Conservation (phyloP, 2,797 vertebrate species). For the Varecia variegata region DNA sequence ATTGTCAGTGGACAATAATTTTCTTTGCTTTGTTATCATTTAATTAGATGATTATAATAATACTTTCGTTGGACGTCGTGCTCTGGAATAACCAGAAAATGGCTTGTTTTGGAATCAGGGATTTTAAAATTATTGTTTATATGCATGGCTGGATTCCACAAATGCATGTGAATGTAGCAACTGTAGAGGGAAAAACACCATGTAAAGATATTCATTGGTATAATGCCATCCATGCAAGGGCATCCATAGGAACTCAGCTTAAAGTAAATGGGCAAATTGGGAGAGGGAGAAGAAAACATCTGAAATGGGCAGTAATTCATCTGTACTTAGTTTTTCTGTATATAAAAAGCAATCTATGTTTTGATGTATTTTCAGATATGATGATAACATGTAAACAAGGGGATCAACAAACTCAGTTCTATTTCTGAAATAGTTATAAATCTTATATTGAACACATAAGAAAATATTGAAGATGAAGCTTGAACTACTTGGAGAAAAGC, state of each 20-base stretch:
- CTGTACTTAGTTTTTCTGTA: not conserved
- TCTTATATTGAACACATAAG: not conserved
- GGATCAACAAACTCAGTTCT: not conserved
- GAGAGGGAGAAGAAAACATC: not conserved
- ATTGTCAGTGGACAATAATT: not conserved
- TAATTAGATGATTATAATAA: conserved; percentile 62
- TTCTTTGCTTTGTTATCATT: conserved; percentile 53
- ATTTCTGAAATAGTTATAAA: not conserved
- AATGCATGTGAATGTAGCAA: not conserved
- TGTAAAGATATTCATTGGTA: conserved; percentile 35
- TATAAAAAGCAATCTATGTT: not conserved
- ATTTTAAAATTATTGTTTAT: conserved; percentile 54
- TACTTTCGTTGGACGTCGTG: not conserved
- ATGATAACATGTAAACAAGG: not conserved
- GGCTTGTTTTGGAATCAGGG: not conserved
- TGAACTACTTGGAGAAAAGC: not conserved
- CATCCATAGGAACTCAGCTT: not conserved
- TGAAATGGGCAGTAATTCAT: not conserved
- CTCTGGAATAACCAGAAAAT: conserved; percentile 33
- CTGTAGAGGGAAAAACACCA: not conserved
- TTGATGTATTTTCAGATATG: not conserved
- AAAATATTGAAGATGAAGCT: not conserved
- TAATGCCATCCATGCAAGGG: not conserved
- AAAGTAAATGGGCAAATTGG: not conserved
- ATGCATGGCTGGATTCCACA: conserved; percentile 48